A percentile compares a stretch with the other conserved stretches of the same genome.
These are phyloP conservation scores for Labeo calbasu DNA, from an alignment of 2,797 vertebrate genomes.

Conservation along the genomic window DNA sequence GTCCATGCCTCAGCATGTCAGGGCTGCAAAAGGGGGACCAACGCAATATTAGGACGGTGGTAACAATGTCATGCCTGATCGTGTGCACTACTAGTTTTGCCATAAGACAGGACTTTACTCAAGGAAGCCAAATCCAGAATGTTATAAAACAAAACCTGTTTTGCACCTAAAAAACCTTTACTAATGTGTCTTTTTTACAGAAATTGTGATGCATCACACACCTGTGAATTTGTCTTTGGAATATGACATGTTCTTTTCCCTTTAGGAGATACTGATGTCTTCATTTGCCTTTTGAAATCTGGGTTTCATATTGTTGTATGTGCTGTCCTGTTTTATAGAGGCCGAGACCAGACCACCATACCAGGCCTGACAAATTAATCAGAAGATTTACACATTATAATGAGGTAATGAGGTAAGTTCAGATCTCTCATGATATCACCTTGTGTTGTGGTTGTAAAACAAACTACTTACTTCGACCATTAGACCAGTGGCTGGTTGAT, in stretches of 20 bases:
- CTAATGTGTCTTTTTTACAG: conserved; percentile 62
- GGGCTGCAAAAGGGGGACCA: too few relatives aligned
- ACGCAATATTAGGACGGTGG: too few relatives aligned
- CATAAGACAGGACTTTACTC: not conserved
- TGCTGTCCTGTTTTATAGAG: conserved; percentile 65
- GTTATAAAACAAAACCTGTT: conserved; percentile 31
- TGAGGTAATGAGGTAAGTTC: conserved; percentile 55
- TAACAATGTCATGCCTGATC: too few relatives aligned
- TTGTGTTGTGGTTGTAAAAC: not conserved
- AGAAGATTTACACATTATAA: conserved; percentile 55
- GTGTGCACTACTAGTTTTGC: too few relatives aligned
- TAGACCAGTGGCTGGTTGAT: not conserved
- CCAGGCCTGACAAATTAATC: conserved; percentile 70
- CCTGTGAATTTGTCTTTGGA: conserved; percentile 49
- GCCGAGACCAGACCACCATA: conserved; percentile 66
- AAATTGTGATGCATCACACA: conserved; percentile 54
- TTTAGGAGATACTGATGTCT: conserved; percentile 32
- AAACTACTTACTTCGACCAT: too few relatives aligned
- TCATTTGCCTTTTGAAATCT: not conserved
- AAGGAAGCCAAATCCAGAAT: not conserved
- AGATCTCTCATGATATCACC: not conserved
- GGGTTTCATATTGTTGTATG: conserved; percentile 30
- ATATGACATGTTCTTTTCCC: conserved; percentile 30
- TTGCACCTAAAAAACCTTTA: conserved; percentile 36
- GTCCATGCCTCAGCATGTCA: too few relatives aligned